Conservation (phyloP, 2,113 vertebrate species). For the Vulpes vulpes region DNA sequence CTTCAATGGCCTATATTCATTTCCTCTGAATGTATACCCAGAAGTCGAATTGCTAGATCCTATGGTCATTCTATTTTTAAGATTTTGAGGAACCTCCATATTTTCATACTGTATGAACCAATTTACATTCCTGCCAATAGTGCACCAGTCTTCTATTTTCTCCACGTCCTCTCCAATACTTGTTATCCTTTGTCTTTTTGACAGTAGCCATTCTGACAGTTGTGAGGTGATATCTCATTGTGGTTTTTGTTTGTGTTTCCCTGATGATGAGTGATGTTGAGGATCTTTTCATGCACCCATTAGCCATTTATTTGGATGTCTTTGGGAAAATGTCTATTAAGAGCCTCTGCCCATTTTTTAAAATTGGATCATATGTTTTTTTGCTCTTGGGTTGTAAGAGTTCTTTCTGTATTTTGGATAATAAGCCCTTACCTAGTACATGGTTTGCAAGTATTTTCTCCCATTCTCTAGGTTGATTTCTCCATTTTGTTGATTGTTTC, state of each 20-base stretch:
- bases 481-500: neutral
- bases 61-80: neutral
- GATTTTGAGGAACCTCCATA: neutral
- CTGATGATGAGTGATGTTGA: neutral
- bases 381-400: neutral
- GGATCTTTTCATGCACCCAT: neutral
- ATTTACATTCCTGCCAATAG: neutral
- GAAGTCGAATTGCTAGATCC: too few relatives aligned
- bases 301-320: neutral
- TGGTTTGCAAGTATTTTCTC: neutral
- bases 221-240: neutral
- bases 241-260: neutral
- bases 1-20: neutral
- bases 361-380: neutral
- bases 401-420: neutral
- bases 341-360: neutral
- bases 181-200: neutral
- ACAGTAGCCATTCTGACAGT: neutral
- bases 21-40: neutral
- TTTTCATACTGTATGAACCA: too few relatives aligned
- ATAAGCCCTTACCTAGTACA: neutral
- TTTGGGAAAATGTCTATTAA: neutral
- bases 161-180: neutral
- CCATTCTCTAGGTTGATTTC: neutral
- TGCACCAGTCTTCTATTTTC: fast-evolving